These are phyloP conservation scores for Heterochromis multidens DNA, from an alignment of 2,113 vertebrate species.

Conservation along the genomic window DNA sequence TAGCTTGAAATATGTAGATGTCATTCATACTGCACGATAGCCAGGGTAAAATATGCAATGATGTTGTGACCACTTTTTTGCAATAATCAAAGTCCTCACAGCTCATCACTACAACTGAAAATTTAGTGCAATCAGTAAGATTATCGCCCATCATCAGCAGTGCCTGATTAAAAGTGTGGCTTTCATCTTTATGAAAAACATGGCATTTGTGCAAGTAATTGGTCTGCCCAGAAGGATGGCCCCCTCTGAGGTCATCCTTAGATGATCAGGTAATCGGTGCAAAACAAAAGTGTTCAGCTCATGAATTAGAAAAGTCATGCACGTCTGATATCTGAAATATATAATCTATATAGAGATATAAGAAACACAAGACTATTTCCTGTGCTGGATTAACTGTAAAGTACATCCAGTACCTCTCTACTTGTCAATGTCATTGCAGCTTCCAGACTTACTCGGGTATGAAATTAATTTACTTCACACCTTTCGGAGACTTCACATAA, in stretches of 20 bases:
- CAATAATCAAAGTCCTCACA: not conserved
- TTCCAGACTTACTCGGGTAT: conserved; percentile 46
- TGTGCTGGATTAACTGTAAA: conserved; percentile 9
- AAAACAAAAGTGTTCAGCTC: conserved; percentile 14
- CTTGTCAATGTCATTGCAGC: conserved; percentile 34
- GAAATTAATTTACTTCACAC: conserved; percentile 65
- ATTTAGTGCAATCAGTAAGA: conserved; percentile 14
- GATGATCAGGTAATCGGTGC: not conserved
- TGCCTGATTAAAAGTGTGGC: conserved; percentile 17
- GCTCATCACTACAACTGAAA: conserved; percentile 4
- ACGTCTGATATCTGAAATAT: not conserved
- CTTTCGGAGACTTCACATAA: conserved; percentile 54
- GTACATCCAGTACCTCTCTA: not conserved
- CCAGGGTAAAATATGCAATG: not conserved
- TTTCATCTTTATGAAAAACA: conserved; percentile 12
- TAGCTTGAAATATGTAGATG: not conserved
- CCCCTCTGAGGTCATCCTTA: not conserved
- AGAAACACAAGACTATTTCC: not conserved
- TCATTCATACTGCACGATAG: not conserved
- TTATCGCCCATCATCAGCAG: not conserved
- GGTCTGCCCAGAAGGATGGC: not conserved
- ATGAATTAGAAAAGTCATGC: conserved; percentile 1
- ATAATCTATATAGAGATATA: not conserved
- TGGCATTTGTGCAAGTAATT: not conserved
- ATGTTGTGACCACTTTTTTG: not conserved